Conservation (phyloP, 2,797 vertebrate genomes). For the Neosilurus hyrtlii region DNA sequence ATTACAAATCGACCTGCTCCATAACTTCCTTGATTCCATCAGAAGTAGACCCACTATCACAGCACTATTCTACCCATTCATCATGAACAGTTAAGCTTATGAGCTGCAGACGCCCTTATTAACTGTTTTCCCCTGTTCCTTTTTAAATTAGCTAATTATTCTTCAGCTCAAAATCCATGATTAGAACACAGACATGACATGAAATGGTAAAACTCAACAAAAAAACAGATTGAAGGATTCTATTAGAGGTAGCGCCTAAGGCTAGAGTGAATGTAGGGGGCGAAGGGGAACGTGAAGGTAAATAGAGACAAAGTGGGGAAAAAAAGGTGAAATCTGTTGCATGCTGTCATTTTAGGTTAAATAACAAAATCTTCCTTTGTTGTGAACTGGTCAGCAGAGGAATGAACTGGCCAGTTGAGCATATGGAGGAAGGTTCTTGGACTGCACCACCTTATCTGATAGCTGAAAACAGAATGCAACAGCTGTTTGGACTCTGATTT, state of each 20-base stretch:
- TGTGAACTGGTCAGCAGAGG: slow-evolving; percentile 27
- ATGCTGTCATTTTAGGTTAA: slow-evolving; percentile 61
- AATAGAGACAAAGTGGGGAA: slow-evolving; percentile 57
- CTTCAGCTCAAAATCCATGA: background rate
- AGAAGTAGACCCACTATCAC: background rate
- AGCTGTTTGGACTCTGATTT: slow-evolving; percentile 28
- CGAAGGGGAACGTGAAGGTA: slow-evolving; percentile 30
- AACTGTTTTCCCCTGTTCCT: background rate
- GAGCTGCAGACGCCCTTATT: background rate
- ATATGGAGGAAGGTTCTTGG: slow-evolving; percentile 2
- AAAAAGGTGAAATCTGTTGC: slow-evolving; percentile 67
- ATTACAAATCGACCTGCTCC: background rate
- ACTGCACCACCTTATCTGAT: slow-evolving; percentile 35
- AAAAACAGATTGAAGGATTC: slow-evolving; percentile 56
- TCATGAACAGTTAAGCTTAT: background rate
- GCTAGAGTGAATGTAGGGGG: slow-evolving; percentile 48
- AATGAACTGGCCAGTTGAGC: slow-evolving; percentile 8
- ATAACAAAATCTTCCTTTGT: slow-evolving; percentile 23
- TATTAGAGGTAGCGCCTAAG: slow-evolving; percentile 56
- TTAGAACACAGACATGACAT: background rate
- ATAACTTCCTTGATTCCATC: background rate
- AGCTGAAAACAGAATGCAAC: slow-evolving; percentile 16
- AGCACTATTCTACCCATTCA: background rate
- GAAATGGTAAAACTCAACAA: slow-evolving; percentile 13
- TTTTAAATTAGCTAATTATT: background rate